phyloP scores from a whole-genome alignment of 2,888 invertebrate species.

The Agrotis segetum region DNA sequence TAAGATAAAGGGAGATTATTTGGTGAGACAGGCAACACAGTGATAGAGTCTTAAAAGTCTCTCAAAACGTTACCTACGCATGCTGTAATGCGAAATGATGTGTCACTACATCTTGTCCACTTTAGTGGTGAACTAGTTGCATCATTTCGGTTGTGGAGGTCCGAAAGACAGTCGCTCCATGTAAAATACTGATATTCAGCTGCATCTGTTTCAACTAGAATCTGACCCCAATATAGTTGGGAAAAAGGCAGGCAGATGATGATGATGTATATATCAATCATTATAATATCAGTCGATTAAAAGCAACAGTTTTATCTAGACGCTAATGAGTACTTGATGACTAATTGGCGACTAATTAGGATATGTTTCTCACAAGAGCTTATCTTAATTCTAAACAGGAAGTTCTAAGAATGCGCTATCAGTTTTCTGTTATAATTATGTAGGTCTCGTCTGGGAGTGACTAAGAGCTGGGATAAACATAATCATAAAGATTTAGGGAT shows the following conservation, averaged over 20 bases:
- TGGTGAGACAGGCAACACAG: no score
- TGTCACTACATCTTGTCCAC: no score
- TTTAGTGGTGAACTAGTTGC: no score
- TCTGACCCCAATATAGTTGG: background rate
- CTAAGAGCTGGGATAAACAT: constrained; percentile 23
- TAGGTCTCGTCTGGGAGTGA: background rate
- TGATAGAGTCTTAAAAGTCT: no score
- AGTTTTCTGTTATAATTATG: constrained; percentile 1
- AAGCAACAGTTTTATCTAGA: background rate
- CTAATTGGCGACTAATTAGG: constrained; percentile 4
- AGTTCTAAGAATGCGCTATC: constrained; percentile 28
- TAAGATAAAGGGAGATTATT: no score
- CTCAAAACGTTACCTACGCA: no score
- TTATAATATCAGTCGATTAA: constrained; percentile 13
- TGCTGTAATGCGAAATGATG: no score
- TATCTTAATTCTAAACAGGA: constrained; percentile 39
- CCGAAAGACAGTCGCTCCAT: no score
- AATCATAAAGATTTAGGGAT: background rate
- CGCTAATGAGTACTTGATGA: constrained; percentile 1
- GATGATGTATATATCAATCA: background rate
- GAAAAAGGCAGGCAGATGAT: background rate
- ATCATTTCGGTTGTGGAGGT: no score
- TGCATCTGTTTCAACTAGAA: background rate
- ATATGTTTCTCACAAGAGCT: constrained; percentile 1
- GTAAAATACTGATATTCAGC: no score